Evolutionary conservation across 2,113 vertebrate species (phyloP).

Genomic region (Lepus americanus): DNA sequence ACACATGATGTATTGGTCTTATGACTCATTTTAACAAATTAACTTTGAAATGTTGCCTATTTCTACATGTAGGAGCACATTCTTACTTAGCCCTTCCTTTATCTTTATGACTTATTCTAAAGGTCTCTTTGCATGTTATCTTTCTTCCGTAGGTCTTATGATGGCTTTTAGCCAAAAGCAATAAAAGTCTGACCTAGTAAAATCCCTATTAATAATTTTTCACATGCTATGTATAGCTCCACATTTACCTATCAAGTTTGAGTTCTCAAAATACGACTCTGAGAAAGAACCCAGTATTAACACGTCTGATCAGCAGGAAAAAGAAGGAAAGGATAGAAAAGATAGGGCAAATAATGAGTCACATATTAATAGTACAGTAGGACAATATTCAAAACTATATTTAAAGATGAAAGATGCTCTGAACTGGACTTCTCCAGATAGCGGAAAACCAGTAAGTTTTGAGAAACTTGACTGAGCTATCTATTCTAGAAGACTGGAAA

Average conservation of each 20-base stretch:
- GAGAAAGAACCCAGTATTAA: conserved; percentile 13
- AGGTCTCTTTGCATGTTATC: neutral
- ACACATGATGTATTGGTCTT: neutral
- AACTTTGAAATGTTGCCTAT: conserved; percentile 54
- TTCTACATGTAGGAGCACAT: conserved; percentile 37
- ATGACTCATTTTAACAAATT: conserved; percentile 54
- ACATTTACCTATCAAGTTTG: conserved; percentile 31
- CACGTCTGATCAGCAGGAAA: conserved; percentile 11
- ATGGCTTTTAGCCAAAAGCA: conserved; percentile 60
- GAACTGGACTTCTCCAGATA: conserved; percentile 18
- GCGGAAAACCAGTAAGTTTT: conserved; percentile 1
- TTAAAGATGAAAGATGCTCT: conserved; percentile 59
- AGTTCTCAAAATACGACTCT: conserved; percentile 43
- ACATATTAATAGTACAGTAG: conserved; percentile 5
- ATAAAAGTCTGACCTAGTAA: conserved; percentile 41
- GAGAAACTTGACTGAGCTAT: neutral
- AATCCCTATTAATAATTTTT: conserved; percentile 57
- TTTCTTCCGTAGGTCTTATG: neutral
- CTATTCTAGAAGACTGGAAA: conserved; percentile 29
- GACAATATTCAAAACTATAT: conserved; percentile 42
- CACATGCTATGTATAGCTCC: neutral
- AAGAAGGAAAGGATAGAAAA: conserved; percentile 3
- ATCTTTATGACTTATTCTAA: conserved; percentile 66
- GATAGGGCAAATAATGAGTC: neutral
- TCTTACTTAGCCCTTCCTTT: conserved; percentile 24